These are phyloP conservation scores for Elaphurus davidianus DNA, from an alignment of 2,113 vertebrate species.

Conservation along the genomic window DNA sequence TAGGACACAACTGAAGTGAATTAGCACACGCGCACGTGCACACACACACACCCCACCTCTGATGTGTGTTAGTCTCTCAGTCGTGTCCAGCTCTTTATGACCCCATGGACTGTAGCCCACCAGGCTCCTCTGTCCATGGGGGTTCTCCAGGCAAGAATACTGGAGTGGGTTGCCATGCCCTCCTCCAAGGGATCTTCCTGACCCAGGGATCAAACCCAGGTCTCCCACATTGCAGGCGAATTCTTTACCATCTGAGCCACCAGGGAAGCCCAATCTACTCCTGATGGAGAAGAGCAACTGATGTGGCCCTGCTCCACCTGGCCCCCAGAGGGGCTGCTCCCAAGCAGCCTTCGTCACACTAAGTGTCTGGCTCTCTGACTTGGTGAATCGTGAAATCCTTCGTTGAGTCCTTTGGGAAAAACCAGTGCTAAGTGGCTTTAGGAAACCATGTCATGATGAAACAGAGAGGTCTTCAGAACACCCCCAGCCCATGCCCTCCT, in stretches of 20 bases:
- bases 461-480: background rate
- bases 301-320: background rate
- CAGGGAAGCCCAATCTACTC: background rate
- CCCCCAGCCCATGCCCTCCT: background rate
- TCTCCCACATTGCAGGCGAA: background rate
- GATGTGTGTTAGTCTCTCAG: background rate
- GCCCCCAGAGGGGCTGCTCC: background rate
- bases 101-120: background rate
- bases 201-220: background rate
- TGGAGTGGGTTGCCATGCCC: background rate
- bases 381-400: background rate
- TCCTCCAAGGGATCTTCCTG: background rate
- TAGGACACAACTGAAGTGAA: background rate
- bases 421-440: background rate
- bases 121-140: background rate
- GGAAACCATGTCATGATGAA: background rate
- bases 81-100: background rate
- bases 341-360: background rate
- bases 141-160: background rate
- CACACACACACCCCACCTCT: background rate
- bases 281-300: background rate
- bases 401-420: background rate
- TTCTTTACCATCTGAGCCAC: background rate
- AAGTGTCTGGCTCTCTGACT: background rate
- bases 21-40: fast-evolving